Evolutionary conservation across 2,888 invertebrate species (phyloP), one percentile per base, ranked within the genome.

Genomic region (Napeogenes inachia): DNA sequence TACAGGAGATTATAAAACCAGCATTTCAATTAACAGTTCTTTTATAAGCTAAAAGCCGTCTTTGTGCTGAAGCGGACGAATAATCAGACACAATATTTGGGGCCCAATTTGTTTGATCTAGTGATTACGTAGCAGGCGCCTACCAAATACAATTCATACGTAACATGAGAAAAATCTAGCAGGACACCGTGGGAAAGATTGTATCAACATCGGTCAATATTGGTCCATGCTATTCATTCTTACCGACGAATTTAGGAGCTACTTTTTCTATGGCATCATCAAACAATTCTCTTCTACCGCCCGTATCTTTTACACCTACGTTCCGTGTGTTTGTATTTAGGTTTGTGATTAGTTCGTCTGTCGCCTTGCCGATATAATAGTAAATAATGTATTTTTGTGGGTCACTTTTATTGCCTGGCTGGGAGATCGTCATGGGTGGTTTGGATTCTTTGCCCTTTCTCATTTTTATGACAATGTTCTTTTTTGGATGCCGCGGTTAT

Each of bases 341-440:
- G 76, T 85, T 87, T 82, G 82, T 84, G 84, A 88, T 89, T 90
- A 89, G 85, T 80, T 72, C 74, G 80, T 78, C 80, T 88, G 89
- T 88, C 88, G 81, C 84, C 75, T 80, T 81, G 85, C 82, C 84
- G 87, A 87, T 87, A 85, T 88, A 85, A 89, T 89, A 85, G 87
- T 89, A 89, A 87, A 89, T 90, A 89, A 89, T 87, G 86, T 82
- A 85, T 87, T 86, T 89, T 89, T 85, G 88, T 83, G 83, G 85
- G 80, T 82, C 83, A 84, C 75, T 89, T 89, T 89, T 87, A 89
- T 84, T 85, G 79, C 82, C 78, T 70, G 75, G 80, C 74, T 76
- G 76, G 80, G 80, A 73, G 80, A 84, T 84, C 88, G 77, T 79
- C 89, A 87, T 89, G 89, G 89, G 89, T 89, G 89, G 89, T 79